A percentile compares a stretch with the other conserved stretches of the same genome.
Evolutionary conservation across 1,140 invertebrate genomes (phyloP).

Genomic region (Brachionus rotundiformis): DNA sequence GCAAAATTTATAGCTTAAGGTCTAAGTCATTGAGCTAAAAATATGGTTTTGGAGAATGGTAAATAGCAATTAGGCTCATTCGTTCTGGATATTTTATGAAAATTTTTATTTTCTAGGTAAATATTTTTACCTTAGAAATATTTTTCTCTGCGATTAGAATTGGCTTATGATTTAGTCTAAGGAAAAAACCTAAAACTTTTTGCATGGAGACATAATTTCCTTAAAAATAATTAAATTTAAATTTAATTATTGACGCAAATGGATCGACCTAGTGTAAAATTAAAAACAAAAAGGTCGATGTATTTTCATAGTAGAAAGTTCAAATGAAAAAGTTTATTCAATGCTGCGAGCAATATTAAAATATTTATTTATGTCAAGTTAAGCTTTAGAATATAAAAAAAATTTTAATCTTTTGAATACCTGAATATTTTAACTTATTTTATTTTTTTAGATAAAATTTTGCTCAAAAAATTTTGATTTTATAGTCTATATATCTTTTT

Average conservation of each 20-base stretch:
- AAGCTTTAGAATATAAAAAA: not conserved
- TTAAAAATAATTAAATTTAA: not conserved
- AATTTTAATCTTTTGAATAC: not conserved
- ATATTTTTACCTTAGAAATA: conserved; percentile 5
- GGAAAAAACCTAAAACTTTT: not conserved
- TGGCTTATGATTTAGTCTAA: not conserved
- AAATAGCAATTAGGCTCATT: not conserved
- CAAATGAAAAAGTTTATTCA: not conserved
- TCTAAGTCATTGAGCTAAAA: conserved; percentile 6
- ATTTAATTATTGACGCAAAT: not conserved
- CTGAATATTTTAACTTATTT: not conserved
- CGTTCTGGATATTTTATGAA: conserved; percentile 9
- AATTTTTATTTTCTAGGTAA: conserved; percentile 5
- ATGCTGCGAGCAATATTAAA: not conserved
- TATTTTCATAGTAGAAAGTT: not conserved
- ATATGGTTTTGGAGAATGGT: conserved; percentile 12
- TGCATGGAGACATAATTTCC: conserved; percentile 5
- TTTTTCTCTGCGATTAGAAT: not conserved
- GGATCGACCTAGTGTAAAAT: not conserved
- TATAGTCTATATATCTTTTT: not conserved
- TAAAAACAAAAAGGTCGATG: not conserved
- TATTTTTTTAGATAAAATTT: not conserved
- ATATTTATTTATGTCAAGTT: not conserved
- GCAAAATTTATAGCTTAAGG: not conserved
- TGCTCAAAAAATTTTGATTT: not conserved